These are phyloP conservation scores for Yponomeuta plumbellus DNA, from an alignment of 2,888 invertebrate species.

Conservation along the genomic window DNA sequence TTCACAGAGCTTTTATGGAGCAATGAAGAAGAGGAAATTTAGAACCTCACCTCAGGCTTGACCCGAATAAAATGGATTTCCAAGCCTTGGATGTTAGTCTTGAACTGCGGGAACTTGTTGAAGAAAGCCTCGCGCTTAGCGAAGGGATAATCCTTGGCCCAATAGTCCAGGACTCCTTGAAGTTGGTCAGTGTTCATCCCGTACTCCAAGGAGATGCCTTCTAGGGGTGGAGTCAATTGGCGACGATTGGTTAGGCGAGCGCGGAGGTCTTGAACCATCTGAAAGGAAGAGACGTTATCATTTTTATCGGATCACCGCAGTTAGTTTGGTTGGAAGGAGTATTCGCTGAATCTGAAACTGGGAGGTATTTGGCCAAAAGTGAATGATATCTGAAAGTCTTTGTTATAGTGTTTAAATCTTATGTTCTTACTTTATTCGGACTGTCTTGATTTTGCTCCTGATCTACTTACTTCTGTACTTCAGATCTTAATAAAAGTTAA, in stretches of 20 bases:
- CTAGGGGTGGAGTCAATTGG: conserved; percentile 74
- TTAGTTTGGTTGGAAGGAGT: too few relatives aligned
- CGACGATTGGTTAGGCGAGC: conserved; percentile 45
- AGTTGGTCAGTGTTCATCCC: conserved; percentile 86
- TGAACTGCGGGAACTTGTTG: conserved; percentile 85
- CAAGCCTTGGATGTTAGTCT: conserved; percentile 83
- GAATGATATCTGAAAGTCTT: too few relatives aligned
- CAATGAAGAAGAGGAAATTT: too few relatives aligned
- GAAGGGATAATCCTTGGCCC: conserved; percentile 84
- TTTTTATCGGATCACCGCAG: too few relatives aligned
- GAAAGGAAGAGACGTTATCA: conserved; percentile 23
- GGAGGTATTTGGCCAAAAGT: too few relatives aligned
- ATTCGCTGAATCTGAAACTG: too few relatives aligned
- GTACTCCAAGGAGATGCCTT: conserved; percentile 84
- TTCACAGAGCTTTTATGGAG: too few relatives aligned
- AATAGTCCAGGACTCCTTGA: conserved; percentile 81
- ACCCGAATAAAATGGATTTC: conserved; percentile 86
- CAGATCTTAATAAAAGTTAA: too few relatives aligned
- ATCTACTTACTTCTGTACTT: too few relatives aligned
- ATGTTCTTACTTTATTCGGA: too few relatives aligned
- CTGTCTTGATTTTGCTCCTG: too few relatives aligned
- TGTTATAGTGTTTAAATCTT: too few relatives aligned
- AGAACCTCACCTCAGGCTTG: conserved; percentile 67
- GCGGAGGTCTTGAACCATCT: conserved; percentile 54
- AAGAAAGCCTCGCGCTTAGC: conserved; percentile 79